These are phyloP conservation scores for Lophochroa leadbeateri DNA, from an alignment of 2,113 vertebrate genomes.

Conservation along the genomic window DNA sequence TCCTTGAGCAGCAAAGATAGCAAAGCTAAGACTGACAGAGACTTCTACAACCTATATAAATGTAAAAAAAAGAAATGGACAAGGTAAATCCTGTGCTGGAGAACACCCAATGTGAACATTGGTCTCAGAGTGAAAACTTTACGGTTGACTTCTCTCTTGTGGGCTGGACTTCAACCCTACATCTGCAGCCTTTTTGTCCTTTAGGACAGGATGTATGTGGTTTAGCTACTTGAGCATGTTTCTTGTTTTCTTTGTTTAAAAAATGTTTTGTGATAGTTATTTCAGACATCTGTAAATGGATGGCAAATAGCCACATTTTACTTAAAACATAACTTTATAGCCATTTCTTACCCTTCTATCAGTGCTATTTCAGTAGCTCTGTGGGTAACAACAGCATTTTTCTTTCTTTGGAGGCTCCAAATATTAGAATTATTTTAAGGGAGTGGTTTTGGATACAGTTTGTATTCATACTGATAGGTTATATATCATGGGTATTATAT, in stretches of 20 bases:
- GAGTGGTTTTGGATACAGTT: neutral
- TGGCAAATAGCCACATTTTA: slow-evolving; percentile 12
- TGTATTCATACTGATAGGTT: neutral
- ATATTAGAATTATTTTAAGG: neutral
- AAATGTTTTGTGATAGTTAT: neutral
- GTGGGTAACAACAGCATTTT: neutral
- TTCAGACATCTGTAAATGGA: slow-evolving; percentile 9
- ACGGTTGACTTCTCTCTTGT: neutral
- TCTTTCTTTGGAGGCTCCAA: neutral
- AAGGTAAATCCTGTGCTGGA: neutral
- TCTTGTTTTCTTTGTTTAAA: neutral
- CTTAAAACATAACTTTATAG: slow-evolving; percentile 10
- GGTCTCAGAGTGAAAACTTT: neutral
- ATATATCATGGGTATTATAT: slow-evolving; percentile 14
- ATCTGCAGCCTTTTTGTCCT: neutral
- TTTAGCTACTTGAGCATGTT: neutral
- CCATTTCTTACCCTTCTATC: slow-evolving; percentile 6
- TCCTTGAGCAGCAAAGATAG: neutral
- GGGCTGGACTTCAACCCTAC: neutral
- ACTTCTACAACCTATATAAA: neutral
- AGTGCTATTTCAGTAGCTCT: neutral
- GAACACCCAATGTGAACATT: neutral
- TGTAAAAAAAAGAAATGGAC: neutral
- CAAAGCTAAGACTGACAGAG: neutral
- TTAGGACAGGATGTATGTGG: neutral